These are phyloP conservation scores for Sesia bembeciformis DNA, from an alignment of 2,888 invertebrate genomes.

Conservation along the genomic window DNA sequence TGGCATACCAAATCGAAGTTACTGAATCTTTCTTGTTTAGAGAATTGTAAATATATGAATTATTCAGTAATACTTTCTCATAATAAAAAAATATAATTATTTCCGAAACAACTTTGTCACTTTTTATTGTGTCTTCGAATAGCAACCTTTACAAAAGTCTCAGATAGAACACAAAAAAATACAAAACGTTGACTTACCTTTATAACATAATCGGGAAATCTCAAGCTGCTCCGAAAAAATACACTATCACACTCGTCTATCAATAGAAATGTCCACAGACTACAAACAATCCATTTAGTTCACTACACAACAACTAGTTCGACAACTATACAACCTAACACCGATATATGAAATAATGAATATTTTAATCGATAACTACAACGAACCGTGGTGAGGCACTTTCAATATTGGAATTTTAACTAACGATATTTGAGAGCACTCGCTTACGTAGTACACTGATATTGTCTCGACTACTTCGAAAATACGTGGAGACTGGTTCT, in stretches of 20 bases:
- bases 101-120: too few relatives aligned
- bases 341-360: slow-evolving; percentile 7
- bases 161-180: slow-evolving; percentile 3
- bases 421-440: slow-evolving; percentile 17
- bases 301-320: slow-evolving; percentile 13
- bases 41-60: too few relatives aligned
- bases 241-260: slow-evolving; percentile 24
- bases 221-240: slow-evolving; percentile 27
- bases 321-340: slow-evolving; percentile 7
- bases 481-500: background rate
- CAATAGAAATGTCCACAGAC: slow-evolving; percentile 14
- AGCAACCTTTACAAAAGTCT: too few relatives aligned
- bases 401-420: slow-evolving; percentile 19
- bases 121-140: too few relatives aligned
- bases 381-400: slow-evolving; percentile 30
- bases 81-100: too few relatives aligned
- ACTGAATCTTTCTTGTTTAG: too few relatives aligned
- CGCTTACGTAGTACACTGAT: slow-evolving; percentile 15
- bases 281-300: slow-evolving; percentile 15
- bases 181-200: slow-evolving; percentile 38
- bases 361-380: slow-evolving; percentile 11
- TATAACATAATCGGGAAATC: slow-evolving; percentile 47
- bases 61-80: too few relatives aligned
- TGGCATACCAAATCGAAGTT: too few relatives aligned
- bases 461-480: background rate